Percentiles rank a stretch among this genome's conserved stretches.
Conservation (phyloP, 2,113 vertebrate genomes). For the Saimiri boliviensis region DNA sequence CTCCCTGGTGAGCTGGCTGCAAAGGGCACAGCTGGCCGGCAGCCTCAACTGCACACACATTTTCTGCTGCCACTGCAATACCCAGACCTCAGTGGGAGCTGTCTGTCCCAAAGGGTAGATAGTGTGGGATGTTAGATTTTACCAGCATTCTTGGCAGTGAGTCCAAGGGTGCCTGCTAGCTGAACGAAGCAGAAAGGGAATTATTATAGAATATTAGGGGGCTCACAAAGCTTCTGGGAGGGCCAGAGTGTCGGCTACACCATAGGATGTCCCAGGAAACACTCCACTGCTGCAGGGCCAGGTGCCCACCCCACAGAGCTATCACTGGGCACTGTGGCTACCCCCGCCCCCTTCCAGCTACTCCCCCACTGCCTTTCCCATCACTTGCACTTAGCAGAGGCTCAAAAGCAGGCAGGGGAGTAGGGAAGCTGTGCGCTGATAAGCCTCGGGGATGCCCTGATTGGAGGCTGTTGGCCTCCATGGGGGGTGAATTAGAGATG, state of each 20-base stretch:
- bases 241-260: fast-evolving
- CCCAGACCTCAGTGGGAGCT: neutral
- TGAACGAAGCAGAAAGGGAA: neutral
- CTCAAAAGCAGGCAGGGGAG: neutral
- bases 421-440: neutral
- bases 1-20: neutral
- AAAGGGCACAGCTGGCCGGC: no score
- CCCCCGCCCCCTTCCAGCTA: no score
- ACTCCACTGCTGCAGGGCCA: no score
- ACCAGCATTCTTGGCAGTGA: neutral
- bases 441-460: neutral
- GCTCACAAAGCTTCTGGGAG: neutral
- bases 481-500: neutral
- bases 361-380: neutral
- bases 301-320: neutral
- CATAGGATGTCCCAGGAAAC: neutral
- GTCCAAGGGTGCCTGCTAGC: neutral
- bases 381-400: neutral
- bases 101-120: neutral
- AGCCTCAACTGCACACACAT: no score
- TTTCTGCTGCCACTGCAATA: neutral
- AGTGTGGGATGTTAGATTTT: neutral
- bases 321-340: no score
- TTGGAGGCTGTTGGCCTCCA: neutral
- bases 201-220: neutral